Base-by-base conservation (phyloP, 2,113 vertebrate species). In the Lampris incognitus region DNA sequence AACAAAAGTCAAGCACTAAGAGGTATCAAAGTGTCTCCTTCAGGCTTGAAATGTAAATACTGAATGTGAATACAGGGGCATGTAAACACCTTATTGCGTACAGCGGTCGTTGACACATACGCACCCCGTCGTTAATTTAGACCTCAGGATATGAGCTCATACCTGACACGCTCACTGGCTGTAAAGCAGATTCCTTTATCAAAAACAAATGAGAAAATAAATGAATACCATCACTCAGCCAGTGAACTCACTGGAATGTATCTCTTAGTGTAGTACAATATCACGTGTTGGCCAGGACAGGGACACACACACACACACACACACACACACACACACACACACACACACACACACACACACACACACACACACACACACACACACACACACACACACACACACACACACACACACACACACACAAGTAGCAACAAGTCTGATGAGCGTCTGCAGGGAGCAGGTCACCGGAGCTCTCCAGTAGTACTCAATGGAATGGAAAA, bases 401-500 rank as follows among this genome's bases (percentile, higher is more conserved):
- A 61, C 38, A 61, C 59, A 61, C 59, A 61, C 37, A 62, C 60
- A 46, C 13, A 46, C 63, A 58, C 50, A 57, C 68, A 40, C 78
- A 82, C 88, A 88, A 67, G 89, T 87, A 87, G 64, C 87, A 74
- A 88, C 87, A 91, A 70, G 89, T 85, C 76, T 71, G 51, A 51
- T 66, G 83, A 68, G 54, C 70, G 74, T 82, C 76, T 82, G 71
- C 76, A 46, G 73, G 73, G 81, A 88, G 84, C 77, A 80, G 89
- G 86, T 88, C 90, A 92, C 68, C 75, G 84, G 75, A 86, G 78
- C 81, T 85, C 76, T 81, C 76, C 55, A 8, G 85, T 57, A 79
- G 59, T 3, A 86, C 63, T 88, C 82, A 81, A 46, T 82, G 87
- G 81, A 85, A 91, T 87, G 87, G 74, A 91, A 91, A 90, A 88